phyloP scores from a whole-genome alignment of 2,797 vertebrate species.

The Tokudaia muenninki region DNA sequence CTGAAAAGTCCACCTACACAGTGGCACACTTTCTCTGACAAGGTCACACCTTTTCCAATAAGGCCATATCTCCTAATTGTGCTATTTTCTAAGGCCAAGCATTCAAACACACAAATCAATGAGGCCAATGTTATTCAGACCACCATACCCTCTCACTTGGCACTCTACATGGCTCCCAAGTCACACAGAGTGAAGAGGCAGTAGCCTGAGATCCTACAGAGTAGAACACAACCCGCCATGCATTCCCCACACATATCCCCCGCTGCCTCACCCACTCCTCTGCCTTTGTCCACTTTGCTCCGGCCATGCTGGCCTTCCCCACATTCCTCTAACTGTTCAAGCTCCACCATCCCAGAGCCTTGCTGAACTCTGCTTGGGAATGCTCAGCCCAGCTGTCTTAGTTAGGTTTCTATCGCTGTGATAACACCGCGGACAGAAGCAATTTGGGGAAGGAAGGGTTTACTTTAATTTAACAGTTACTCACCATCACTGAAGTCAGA shows the following conservation, averaged over 20 bases:
- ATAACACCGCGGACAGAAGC: background rate
- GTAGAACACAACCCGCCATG: background rate
- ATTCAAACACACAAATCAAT: background rate
- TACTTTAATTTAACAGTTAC: background rate
- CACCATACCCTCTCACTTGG: background rate
- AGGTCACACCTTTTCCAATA: background rate
- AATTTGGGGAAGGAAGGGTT: background rate
- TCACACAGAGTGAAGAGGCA: background rate
- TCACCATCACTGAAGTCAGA: background rate
- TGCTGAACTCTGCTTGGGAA: background rate
- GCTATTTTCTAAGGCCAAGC: background rate
- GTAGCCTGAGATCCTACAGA: background rate
- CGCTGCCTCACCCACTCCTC: background rate
- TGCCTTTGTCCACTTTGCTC: no score
- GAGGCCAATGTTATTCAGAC: background rate
- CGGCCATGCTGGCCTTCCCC: background rate
- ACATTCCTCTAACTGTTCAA: background rate
- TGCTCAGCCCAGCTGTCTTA: background rate
- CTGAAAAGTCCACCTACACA: background rate
- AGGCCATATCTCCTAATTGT: background rate
- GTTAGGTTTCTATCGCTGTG: background rate
- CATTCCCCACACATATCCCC: accelerated
- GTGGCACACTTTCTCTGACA: background rate
- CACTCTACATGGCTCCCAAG: background rate
- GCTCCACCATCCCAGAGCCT: accelerated